Evolutionary conservation across 2,888 invertebrate genomes (phyloP), one percentile per base, ranked within the genome.

Genomic region (Drosophila sordidula): DNA sequence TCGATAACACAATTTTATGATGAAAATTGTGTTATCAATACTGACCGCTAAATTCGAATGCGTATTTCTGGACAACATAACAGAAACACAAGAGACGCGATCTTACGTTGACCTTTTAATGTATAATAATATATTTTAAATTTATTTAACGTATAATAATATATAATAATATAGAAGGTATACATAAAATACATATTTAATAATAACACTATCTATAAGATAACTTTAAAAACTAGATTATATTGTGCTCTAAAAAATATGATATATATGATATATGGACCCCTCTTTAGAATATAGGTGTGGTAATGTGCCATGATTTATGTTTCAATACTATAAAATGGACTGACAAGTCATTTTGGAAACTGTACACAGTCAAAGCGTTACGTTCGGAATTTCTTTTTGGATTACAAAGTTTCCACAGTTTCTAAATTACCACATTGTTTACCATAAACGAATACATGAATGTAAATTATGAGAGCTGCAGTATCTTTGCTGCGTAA

Each of bases 401-500:
- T 8, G 18, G 58, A 12, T 66, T 8, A 2, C n/a, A 44, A 9
- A n/a, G 14, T 25, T 57, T 8, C n/a, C 41, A n/a, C 44, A 18
- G 22, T 12, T 36, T 74, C 58, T 55, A 70, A 74, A 61, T 64
- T 74, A 12, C 0, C 16, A 14, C 52, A 58, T 38, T 49, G n/a
- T 29, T 36, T 26, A 6, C 34, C 39, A 49, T 32, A 44, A 16
- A 22, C 6, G 39, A n/a, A 44, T 65, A 41, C 18, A 61, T 69
- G 63, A 56, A 45, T 29, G 25, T 29, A 41, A 56, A 72, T 14
- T 22, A 80, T 79, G 78, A 80, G 41, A 66, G 52, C 77, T 32
- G 77, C 78, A 54, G 78, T 77, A 8, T 74, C 78, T 3, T 44
- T 74, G 55, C 58, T 79, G 61, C 77, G 77, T 29, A 66, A 69